Base-by-base conservation (phyloP, 1,140 invertebrate genomes). In the Tetragnatha versicolor region DNA sequence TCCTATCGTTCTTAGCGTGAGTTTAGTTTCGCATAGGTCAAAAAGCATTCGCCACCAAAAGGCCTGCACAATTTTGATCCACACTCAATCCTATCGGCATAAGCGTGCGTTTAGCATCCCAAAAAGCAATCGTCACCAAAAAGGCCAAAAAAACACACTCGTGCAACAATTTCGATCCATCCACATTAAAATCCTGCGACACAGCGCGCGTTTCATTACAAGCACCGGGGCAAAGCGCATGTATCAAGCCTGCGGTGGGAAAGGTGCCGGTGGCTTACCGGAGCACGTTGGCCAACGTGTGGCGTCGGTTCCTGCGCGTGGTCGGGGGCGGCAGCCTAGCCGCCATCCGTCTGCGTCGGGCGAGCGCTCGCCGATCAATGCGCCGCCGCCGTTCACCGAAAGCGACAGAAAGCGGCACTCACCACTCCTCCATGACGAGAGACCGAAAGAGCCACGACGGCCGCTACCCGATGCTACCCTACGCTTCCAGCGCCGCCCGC, bases 251-350 rank as follows among this genome's bases (percentile, higher is more conserved):
- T n/a, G n/a, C n/a, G n/a, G n/a, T n/a, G 49, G 27, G 27, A 53
- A n/a, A 4, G 49, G 14, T 31, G 10, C 55, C 17, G 2, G 49
- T 2, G 37, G 61, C 70, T 73, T 73, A 73, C 70, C 70, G 70
- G 29, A 73, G 70, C 10, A 73, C 70, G 27, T 73, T 73, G n/a
- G 70, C 70, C n/a, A 73, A 58, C 25, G 70, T 73, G 55, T 73
- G 70, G 20, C 70, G 70, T 3, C 70, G 53, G 55, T 73, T 61
- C 29, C 69, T 55, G 9, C 55, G 70, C 17, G 55, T 17, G 4
- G 53, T 20, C 20, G 37, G 33, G 51, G 51, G 47, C 29, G 70
- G 70, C n/a, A 73, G 53, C 9, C 61, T 73, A 7, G 70, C 70
- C 37, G 70, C 70, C 70, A 73, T 73, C 17, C 33, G 66, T 31